Conservation (phyloP, 2,113 vertebrate genomes). For the Okapia johnstoni region DNA sequence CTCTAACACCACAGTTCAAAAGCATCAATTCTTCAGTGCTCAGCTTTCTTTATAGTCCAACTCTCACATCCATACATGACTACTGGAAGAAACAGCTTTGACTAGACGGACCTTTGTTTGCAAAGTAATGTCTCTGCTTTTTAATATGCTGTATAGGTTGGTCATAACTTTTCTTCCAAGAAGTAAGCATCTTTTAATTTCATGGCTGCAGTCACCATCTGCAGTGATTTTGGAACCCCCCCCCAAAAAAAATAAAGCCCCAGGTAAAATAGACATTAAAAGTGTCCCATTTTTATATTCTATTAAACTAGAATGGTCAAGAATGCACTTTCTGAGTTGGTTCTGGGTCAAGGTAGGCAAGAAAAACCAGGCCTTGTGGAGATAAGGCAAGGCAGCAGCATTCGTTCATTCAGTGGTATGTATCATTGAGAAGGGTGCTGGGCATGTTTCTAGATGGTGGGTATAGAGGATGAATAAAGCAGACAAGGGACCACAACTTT, state of each 20-base stretch:
- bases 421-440: not conserved
- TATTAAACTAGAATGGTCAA: not conserved
- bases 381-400: not conserved
- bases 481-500: not conserved
- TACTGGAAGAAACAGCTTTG: not conserved
- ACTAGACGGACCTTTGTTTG: not conserved
- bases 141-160: not conserved
- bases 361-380: not conserved
- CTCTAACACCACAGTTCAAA: not conserved
- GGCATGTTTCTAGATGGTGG: not conserved
- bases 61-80: not conserved
- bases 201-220: not conserved
- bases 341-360: not conserved
- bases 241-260: not conserved
- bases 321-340: not conserved
- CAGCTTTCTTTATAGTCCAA: not conserved
- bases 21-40: not conserved
- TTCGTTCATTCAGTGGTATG: not conserved
- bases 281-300: not conserved
- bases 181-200: not conserved
- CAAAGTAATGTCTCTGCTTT: not conserved
- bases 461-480: not conserved
- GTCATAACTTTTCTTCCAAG: not conserved
- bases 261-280: not conserved
- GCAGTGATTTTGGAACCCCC: not conserved